A percentile compares a stretch with the other conserved stretches of the same genome.
Evolutionary conservation across 2,888 invertebrate species (phyloP).

Genomic region (Lochmaea crataegi): DNA sequence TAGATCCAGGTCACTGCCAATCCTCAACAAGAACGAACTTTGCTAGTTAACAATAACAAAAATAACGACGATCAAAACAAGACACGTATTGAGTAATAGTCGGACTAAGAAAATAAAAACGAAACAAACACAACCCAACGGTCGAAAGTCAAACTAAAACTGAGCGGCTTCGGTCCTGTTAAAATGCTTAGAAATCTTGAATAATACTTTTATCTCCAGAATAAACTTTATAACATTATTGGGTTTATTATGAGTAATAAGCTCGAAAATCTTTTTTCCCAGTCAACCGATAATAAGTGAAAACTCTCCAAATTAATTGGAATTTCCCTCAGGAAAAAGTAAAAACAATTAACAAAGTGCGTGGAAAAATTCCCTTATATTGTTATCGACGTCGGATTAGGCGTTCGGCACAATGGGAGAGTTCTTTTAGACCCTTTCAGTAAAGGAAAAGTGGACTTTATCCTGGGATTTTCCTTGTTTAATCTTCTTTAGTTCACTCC

Average conservation of each 20-base stretch:
- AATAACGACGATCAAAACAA: no score
- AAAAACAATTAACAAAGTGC: constrained; percentile 32
- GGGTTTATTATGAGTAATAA: not conserved
- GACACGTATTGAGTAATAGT: no score
- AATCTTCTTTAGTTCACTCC: constrained; percentile 16
- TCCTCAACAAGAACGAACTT: no score
- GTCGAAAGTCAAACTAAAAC: no score
- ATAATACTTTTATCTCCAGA: not conserved
- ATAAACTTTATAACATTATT: not conserved
- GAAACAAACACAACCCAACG: no score
- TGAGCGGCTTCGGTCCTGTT: no score
- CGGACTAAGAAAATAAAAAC: no score
- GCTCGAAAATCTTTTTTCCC: not conserved
- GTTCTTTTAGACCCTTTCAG: constrained; percentile 9
- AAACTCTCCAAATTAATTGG: constrained; percentile 21
- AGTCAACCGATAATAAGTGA: constrained; percentile 3
- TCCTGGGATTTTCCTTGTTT: constrained; percentile 26
- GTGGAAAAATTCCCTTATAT: constrained; percentile 26
- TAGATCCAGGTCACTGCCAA: no score
- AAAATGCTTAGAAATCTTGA: not conserved
- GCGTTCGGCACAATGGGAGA: constrained; percentile 18
- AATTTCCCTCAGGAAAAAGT: constrained; percentile 19
- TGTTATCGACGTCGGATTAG: constrained; percentile 28
- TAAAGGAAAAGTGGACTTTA: constrained; percentile 16
- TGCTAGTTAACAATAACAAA: no score